Evolutionary conservation across 2,888 invertebrate genomes (phyloP).

Genomic region (Dioctria linearis): DNA sequence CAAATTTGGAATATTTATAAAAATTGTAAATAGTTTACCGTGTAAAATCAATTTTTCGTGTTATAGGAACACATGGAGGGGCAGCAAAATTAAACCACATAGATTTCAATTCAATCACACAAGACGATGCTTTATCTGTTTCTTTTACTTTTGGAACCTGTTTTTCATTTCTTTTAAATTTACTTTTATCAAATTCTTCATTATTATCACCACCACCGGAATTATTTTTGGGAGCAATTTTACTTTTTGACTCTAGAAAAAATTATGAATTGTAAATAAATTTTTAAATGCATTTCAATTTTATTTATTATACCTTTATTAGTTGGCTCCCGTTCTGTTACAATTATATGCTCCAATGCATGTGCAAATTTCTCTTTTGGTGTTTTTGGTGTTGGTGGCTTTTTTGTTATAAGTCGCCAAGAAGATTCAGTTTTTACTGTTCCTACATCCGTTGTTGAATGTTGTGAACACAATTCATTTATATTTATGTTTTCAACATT

Average conservation of each 20-base stretch:
- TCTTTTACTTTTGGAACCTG: slow-evolving; percentile 77
- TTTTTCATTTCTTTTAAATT: slow-evolving; percentile 67
- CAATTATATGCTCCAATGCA: slow-evolving; percentile 66
- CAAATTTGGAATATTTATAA: not conserved
- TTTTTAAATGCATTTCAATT: not conserved
- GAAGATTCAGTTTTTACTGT: slow-evolving; percentile 67
- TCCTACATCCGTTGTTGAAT: slow-evolving; percentile 26
- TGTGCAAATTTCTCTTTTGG: slow-evolving; percentile 73
- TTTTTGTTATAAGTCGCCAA: slow-evolving; percentile 71
- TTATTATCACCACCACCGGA: not conserved
- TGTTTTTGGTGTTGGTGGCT: slow-evolving; percentile 75
- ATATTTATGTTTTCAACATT: slow-evolving; percentile 63
- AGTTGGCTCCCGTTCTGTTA: slow-evolving; percentile 61
- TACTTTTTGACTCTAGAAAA: slow-evolving; percentile 45
- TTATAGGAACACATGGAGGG: slow-evolving; percentile 94
- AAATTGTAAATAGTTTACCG: slow-evolving; percentile 72
- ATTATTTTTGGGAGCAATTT: slow-evolving; percentile 52
- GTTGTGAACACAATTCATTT: slow-evolving; percentile 62
- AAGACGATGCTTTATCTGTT: slow-evolving; percentile 82
- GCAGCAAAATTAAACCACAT: slow-evolving; percentile 99
- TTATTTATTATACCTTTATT: slow-evolving; percentile 34
- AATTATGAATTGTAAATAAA: not conserved
- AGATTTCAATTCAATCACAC: slow-evolving; percentile 88
- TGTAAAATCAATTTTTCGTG: slow-evolving; percentile 94
- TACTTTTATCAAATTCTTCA: slow-evolving; percentile 70